Conservation (phyloP, 1,140 invertebrate genomes). For the Bombyx mandarina region DNA sequence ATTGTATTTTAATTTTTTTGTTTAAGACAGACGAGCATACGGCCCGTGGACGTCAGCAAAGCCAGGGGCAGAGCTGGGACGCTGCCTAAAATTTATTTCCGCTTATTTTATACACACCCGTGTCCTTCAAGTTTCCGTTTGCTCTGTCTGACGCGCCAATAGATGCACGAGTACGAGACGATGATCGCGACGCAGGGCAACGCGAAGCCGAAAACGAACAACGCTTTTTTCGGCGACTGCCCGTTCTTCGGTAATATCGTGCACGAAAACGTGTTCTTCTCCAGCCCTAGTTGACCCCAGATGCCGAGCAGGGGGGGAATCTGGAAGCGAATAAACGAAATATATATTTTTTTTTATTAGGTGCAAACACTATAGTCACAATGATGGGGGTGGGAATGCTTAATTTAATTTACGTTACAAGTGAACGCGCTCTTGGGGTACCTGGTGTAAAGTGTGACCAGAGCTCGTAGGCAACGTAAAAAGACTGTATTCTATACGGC, state of each 20-base stretch:
- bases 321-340: constrained; percentile 47
- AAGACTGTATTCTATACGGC: too few species aligned
- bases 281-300: constrained; percentile 86
- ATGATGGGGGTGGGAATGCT: too few species aligned
- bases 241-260: constrained; percentile 85
- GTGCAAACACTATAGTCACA: too few species aligned
- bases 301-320: constrained; percentile 83
- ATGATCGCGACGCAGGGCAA: constrained; percentile 87
- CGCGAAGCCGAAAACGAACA: constrained; percentile 87
- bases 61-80: too few species aligned
- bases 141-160: constrained; percentile 82
- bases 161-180: constrained; percentile 88
- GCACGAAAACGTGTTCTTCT: constrained; percentile 85
- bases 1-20: too few species aligned
- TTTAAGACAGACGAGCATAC: too few species aligned
- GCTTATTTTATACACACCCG: constrained; percentile 64
- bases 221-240: constrained; percentile 86
- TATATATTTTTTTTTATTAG: neutral
- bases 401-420: too few species aligned
- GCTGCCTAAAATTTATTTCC: neutral
- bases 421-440: too few species aligned
- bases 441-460: too few species aligned
- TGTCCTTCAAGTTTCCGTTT: constrained; percentile 79
- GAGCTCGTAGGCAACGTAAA: too few species aligned
- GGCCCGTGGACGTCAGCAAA: too few species aligned